Percentiles rank a stretch among this genome's conserved stretches.
These are phyloP conservation scores for Homarus americanus DNA, from an alignment of 1,140 invertebrate species.

Conservation along the genomic window DNA sequence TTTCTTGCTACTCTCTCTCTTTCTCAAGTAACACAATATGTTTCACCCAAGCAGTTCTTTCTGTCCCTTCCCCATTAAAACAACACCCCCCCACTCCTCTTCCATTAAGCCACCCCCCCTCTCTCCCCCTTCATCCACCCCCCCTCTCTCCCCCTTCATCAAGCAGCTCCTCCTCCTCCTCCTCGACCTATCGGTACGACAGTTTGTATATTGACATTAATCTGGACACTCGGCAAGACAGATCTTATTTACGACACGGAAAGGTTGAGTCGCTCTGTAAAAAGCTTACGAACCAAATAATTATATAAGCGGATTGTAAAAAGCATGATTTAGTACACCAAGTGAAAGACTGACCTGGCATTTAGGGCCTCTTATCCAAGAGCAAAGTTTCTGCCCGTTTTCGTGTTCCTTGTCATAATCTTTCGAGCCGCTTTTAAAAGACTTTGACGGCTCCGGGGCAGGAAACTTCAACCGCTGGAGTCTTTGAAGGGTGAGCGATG, in stretches of 20 bases:
- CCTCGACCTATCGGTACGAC: background rate
- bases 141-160: background rate
- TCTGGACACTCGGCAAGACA: background rate
- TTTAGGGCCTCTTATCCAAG: conserved; percentile 53
- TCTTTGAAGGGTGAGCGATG: conserved; percentile 32
- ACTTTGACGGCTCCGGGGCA: conserved; percentile 25
- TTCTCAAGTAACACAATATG: background rate
- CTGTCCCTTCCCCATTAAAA: no score
- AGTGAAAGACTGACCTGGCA: conserved; percentile 68
- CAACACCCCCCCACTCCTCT: no score
- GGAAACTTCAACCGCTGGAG: conserved; percentile 27
- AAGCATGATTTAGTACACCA: conserved; percentile 65
- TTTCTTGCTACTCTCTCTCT: conserved; percentile 1
- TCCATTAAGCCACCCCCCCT: no score
- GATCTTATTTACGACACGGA: background rate
- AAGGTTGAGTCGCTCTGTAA: conserved; percentile 44
- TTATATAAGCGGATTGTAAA: conserved; percentile 63
- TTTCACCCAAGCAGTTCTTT: no score
- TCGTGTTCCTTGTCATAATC: conserved; percentile 63
- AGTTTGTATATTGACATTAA: background rate
- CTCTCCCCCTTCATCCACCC: no score
- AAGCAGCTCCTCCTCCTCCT: background rate
- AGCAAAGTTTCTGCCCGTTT: conserved; percentile 26
- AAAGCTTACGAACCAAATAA: conserved; percentile 60
- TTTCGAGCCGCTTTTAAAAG: conserved; percentile 50